Percentiles rank a stretch among this genome's conserved stretches.
Conservation (phyloP, 2,113 vertebrate species). For the Calypte anna region DNA sequence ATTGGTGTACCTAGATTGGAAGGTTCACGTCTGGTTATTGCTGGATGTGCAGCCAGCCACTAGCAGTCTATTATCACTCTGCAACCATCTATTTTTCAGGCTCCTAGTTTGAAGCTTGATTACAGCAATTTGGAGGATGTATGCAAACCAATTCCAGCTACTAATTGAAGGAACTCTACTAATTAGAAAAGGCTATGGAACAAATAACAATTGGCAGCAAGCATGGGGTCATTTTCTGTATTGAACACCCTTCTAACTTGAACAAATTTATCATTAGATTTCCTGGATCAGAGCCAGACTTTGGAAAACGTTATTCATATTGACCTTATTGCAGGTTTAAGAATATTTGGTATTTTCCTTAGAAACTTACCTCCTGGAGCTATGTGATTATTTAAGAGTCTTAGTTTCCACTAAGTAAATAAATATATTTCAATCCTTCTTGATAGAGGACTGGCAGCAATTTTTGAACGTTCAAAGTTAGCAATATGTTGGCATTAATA, state of each 20-base stretch:
- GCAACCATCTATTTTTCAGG: constrained; percentile 30
- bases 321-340: not conserved
- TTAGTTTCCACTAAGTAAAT: not conserved
- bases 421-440: not conserved
- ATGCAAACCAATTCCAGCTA: constrained; percentile 35
- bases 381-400: not conserved
- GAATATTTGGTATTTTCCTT: not conserved
- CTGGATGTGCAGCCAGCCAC: not conserved
- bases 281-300: not conserved
- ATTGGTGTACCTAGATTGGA: not conserved
- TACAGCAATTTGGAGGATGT: constrained; percentile 58
- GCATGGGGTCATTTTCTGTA: not conserved
- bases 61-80: not conserved
- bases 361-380: not conserved
- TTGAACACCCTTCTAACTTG: not conserved
- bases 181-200: constrained; percentile 41
- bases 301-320: not conserved
- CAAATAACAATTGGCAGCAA: constrained; percentile 43
- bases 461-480: not conserved
- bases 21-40: not conserved
- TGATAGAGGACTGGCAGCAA: not conserved
- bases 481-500: not conserved
- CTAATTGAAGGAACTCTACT: constrained; percentile 56
- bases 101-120: constrained; percentile 28
- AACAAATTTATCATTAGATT: not conserved